A percentile compares a stretch with the other conserved stretches of the same genome.
Evolutionary conservation across 1,140 invertebrate genomes (phyloP).

Genomic region (Hycleus cichorii): DNA sequence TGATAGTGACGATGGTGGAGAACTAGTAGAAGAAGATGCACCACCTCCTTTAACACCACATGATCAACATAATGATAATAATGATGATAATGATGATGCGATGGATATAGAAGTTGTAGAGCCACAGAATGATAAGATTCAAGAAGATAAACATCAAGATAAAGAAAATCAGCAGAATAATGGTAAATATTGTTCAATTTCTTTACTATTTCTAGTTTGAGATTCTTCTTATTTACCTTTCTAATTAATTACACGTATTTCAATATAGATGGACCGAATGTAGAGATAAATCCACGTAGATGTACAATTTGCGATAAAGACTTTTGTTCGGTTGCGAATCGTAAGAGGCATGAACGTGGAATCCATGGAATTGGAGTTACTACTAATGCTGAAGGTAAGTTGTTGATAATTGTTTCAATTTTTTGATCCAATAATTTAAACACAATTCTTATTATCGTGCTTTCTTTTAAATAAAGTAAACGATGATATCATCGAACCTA

Average conservation of each 20-base stretch:
- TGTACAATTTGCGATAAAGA: conserved; percentile 25
- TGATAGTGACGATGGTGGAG: neutral
- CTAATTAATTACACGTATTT: too few relatives aligned
- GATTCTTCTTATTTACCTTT: neutral
- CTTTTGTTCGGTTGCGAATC: conserved; percentile 26
- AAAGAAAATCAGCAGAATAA: neutral
- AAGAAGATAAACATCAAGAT: neutral
- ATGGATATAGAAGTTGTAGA: neutral
- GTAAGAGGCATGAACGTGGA: conserved; percentile 15
- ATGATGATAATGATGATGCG: too few relatives aligned
- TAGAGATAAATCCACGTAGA: neutral
- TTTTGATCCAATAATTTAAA: too few relatives aligned
- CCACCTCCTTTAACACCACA: conserved; percentile 3
- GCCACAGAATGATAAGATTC: neutral
- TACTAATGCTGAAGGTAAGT: conserved; percentile 6
- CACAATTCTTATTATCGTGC: too few relatives aligned
- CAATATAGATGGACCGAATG: neutral
- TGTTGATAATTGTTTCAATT: too few relatives aligned
- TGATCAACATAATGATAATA: neutral
- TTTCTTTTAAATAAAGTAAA: too few relatives aligned
- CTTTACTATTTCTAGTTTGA: neutral
- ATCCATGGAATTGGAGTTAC: conserved; percentile 6
- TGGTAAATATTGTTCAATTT: neutral
- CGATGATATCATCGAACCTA: too few relatives aligned
- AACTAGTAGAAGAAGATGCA: conserved; percentile 4